Percentiles rank a stretch among this genome's conserved stretches.
Evolutionary conservation across 2,888 invertebrate species (phyloP).

Genomic region (Macaria liturata): DNA sequence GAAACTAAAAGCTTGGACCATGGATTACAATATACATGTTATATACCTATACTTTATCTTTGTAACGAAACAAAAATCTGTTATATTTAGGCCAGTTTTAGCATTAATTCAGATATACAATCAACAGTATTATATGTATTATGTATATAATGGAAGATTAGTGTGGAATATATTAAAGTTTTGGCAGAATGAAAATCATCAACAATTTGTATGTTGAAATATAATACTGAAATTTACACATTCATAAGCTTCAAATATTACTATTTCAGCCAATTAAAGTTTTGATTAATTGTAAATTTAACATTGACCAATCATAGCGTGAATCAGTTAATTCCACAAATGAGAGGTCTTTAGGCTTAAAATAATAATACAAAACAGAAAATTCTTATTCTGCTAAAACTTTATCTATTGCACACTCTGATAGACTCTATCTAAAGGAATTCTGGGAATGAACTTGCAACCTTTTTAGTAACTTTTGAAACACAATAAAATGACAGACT

Average conservation of each 20-base stretch:
- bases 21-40: constrained; percentile 31
- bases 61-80: constrained; percentile 26
- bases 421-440: constrained; percentile 32
- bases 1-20: constrained; percentile 41
- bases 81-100: constrained; percentile 47
- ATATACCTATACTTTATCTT: constrained; percentile 30
- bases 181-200: background rate
- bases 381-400: background rate
- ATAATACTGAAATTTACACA: too few relatives aligned
- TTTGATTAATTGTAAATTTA: too few relatives aligned
- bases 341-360: too few relatives aligned
- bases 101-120: constrained; percentile 34
- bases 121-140: constrained; percentile 46
- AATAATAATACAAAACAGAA: too few relatives aligned
- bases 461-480: too few relatives aligned
- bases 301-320: too few relatives aligned
- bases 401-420: constrained; percentile 25
- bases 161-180: constrained; percentile 8
- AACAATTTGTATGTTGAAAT: too few relatives aligned
- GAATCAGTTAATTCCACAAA: too few relatives aligned
- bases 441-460: too few relatives aligned
- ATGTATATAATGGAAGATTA: constrained; percentile 40
- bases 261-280: too few relatives aligned
- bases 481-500: too few relatives aligned
- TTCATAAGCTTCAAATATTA: too few relatives aligned